phyloP scores from a whole-genome alignment of 1,140 invertebrate species.

The Ganaspis sp. region DNA sequence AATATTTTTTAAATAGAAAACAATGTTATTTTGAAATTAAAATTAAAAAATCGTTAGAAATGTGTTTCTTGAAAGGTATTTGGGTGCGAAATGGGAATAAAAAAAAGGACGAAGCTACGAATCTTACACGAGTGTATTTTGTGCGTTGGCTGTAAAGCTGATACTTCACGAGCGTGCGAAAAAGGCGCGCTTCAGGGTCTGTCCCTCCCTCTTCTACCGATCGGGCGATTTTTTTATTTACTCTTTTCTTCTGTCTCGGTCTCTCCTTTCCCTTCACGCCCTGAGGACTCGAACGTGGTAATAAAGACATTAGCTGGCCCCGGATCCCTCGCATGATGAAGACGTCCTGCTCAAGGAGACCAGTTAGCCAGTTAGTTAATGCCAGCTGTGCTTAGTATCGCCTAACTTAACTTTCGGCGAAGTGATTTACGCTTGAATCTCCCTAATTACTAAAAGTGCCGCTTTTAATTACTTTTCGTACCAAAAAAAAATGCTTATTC shows the following conservation, averaged over 20 bases:
- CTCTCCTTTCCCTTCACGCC: slow-evolving; percentile 27
- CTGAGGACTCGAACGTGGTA: slow-evolving; percentile 39
- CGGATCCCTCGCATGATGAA: slow-evolving; percentile 46
- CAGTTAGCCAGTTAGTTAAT: slow-evolving; percentile 51
- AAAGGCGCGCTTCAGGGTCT: slow-evolving; percentile 9
- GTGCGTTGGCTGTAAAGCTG: background rate
- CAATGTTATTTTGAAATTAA: too few species aligned
- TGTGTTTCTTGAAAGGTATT: background rate
- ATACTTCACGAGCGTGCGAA: slow-evolving; percentile 17
- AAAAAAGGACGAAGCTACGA: background rate
- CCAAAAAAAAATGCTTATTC: background rate
- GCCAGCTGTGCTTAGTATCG: slow-evolving; percentile 36
- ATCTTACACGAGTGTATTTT: background rate
- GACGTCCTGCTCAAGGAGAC: slow-evolving; percentile 59
- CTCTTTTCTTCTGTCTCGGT: slow-evolving; percentile 18
- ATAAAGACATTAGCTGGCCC: slow-evolving; percentile 62
- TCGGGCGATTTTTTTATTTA: background rate
- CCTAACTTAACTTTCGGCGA: slow-evolving; percentile 56
- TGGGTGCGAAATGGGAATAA: background rate
- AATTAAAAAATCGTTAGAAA: background rate
- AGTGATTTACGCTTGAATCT: slow-evolving; percentile 61
- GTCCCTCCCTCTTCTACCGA: background rate
- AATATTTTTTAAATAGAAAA: too few species aligned
- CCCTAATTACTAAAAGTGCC: slow-evolving; percentile 61
- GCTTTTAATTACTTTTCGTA: slow-evolving; percentile 54